These are phyloP conservation scores for Sus cebifrons DNA, from an alignment of 2,797 vertebrate genomes.

Conservation along the genomic window DNA sequence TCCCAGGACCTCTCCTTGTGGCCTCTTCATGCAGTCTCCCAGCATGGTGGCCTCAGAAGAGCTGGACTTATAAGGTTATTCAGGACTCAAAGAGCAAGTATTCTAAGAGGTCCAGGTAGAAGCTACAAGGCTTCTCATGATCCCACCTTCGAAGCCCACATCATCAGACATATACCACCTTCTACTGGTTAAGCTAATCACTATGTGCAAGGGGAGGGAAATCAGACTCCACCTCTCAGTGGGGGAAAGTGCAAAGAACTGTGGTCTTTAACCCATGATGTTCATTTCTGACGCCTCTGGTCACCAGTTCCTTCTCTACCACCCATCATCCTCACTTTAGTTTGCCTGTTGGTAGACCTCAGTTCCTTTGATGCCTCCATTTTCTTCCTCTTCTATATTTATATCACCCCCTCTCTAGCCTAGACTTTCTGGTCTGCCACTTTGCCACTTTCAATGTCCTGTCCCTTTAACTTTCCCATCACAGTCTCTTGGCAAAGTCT, in stretches of 20 bases:
- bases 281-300: background rate
- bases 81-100: background rate
- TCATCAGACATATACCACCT: background rate
- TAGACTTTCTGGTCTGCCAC: background rate
- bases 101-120: background rate
- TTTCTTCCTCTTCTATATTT: slow-evolving; percentile 34
- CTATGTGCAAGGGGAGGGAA: background rate
- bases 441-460: background rate
- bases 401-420: background rate
- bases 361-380: background rate
- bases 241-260: background rate
- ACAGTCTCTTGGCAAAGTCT: slow-evolving; percentile 1
- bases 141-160: background rate
- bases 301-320: background rate
- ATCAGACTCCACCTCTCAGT: background rate
- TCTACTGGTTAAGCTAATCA: background rate
- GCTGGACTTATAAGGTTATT: background rate
- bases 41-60: background rate
- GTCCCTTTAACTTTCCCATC: background rate
- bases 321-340: background rate
- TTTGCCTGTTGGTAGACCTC: background rate
- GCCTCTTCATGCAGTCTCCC: background rate
- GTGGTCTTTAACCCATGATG: background rate
- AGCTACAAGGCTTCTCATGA: background rate
- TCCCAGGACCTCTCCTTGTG: background rate